Evolutionary conservation across 2,797 vertebrate genomes (phyloP).

Genomic region (Momotus momota): DNA sequence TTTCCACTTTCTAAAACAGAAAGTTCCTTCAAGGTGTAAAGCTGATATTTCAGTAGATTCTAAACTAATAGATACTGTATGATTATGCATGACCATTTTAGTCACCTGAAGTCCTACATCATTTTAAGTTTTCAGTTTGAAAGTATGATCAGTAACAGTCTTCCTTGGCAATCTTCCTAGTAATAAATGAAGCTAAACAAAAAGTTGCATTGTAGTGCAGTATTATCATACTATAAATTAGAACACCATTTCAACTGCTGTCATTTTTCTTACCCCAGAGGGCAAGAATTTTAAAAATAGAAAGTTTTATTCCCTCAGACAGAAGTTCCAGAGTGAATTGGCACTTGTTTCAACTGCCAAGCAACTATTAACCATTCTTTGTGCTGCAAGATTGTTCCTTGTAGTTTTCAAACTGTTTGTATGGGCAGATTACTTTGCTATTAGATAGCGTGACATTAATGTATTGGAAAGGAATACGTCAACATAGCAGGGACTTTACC

Average conservation of each 20-base stretch:
- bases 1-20: constrained; percentile 4
- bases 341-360: background rate
- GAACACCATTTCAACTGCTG: background rate
- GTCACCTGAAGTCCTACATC: background rate
- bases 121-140: background rate
- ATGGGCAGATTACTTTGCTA: background rate
- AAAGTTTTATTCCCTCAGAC: background rate
- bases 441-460: background rate
- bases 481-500: background rate
- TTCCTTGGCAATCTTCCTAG: background rate
- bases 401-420: background rate
- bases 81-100: background rate
- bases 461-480: background rate
- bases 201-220: background rate
- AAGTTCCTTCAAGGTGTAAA: constrained; percentile 8
- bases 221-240: background rate
- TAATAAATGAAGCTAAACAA: background rate
- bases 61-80: background rate
- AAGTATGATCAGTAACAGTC: background rate
- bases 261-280: background rate
- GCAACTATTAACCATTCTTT: background rate
- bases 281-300: background rate
- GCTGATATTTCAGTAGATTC: background rate
- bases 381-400: background rate
- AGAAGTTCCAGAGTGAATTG: background rate